phyloP scores from a whole-genome alignment of 2,797 vertebrate genomes.

The Tinamus major region DNA sequence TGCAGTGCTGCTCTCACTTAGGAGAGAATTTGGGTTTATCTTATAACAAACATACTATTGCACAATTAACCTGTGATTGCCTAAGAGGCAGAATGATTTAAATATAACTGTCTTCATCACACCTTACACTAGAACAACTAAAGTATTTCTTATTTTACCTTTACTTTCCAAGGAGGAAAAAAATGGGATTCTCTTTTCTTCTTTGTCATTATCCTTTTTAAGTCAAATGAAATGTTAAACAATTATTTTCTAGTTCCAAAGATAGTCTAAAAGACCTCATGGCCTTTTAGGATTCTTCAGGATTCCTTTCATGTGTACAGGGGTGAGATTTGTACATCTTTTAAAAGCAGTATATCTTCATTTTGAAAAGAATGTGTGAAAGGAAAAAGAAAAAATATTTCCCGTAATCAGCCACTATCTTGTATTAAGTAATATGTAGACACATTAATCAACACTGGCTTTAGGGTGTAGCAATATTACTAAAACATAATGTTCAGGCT shows the following conservation, averaged over 20 bases:
- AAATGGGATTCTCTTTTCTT: neutral
- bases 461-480: neutral
- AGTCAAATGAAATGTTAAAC: neutral
- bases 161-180: neutral
- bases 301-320: neutral
- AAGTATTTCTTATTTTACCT: neutral
- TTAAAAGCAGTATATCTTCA: constrained; percentile 13
- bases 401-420: neutral
- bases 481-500: neutral
- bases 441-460: constrained; percentile 52
- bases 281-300: neutral
- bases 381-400: constrained; percentile 28
- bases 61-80: neutral
- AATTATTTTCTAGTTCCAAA: neutral
- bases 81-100: neutral
- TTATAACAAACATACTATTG: neutral
- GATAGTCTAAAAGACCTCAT: neutral
- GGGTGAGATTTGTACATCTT: constrained; percentile 51
- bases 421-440: constrained; percentile 54
- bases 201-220: neutral
- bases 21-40: neutral
- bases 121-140: neutral
- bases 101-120: neutral
- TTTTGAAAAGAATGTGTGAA: constrained; percentile 34
- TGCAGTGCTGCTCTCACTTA: neutral